Conservation (phyloP, 2,888 invertebrate genomes). For the Pandemis cinnamomeana region DNA sequence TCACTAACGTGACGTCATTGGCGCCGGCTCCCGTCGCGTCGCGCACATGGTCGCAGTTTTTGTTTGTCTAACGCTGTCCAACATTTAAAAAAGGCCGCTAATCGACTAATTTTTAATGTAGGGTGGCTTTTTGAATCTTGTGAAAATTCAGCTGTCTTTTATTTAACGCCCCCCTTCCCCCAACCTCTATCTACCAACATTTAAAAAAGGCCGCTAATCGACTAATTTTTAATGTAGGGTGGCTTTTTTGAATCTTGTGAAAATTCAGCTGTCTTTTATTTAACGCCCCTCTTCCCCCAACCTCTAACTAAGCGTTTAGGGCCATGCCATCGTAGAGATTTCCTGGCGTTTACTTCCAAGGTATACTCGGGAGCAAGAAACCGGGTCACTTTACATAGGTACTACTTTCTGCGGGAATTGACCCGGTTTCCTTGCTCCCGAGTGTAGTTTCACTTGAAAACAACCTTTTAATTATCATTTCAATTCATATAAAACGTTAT, state of each 20-base stretch:
- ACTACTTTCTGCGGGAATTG: too few relatives aligned
- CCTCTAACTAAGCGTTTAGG: too few relatives aligned
- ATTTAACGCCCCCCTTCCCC: too few relatives aligned
- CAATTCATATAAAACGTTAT: background rate
- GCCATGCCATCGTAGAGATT: background rate
- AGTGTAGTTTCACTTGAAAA: too few relatives aligned
- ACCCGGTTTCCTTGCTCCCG: too few relatives aligned
- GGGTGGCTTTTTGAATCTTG: background rate
- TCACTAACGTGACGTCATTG: conserved; percentile 66
- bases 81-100: background rate
- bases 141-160: background rate
- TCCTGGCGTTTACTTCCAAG: too few relatives aligned
- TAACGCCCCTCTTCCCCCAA: too few relatives aligned
- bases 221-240: background rate
- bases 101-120: background rate
- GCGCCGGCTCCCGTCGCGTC: conserved; percentile 62
- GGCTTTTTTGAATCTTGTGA: background rate
- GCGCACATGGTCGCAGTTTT: conserved; percentile 58
- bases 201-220: background rate
- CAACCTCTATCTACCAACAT: background rate
- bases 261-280: background rate
- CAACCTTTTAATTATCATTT: too few relatives aligned
- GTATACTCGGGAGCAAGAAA: too few relatives aligned
- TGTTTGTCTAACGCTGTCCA: background rate
- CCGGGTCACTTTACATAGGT: too few relatives aligned